Evolutionary conservation across 37 sponge, comb jelly and placozoan genomes (phyloP).

Genomic region (Diacarnus erythraeanus): DNA sequence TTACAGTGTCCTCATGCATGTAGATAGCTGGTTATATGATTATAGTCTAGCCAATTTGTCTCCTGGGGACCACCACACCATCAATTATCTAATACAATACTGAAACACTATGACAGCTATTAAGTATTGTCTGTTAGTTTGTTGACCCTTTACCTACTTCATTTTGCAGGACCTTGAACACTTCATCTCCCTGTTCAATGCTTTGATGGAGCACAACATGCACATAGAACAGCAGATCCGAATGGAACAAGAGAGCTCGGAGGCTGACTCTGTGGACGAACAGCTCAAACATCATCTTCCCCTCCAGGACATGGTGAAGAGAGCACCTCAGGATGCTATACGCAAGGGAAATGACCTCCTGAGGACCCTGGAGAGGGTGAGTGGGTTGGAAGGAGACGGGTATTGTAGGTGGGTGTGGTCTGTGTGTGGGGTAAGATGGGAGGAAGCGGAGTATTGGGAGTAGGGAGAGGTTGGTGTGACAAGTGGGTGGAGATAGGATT

Average conservation of each 20-base stretch:
- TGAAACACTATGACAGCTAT: too few species aligned
- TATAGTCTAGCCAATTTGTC: too few species aligned
- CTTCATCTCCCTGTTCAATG: conserved; percentile 62
- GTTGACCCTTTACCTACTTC: too few species aligned
- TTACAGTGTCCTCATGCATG: too few species aligned
- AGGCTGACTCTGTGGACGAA: conserved; percentile 48
- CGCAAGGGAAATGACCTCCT: conserved; percentile 71
- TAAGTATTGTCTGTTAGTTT: too few species aligned
- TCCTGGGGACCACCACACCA: background rate
- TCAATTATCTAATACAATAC: background rate
- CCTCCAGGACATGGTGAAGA: conserved; percentile 66
- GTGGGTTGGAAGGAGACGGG: background rate
- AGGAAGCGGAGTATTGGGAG: too few species aligned
- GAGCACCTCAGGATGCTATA: conserved; percentile 64
- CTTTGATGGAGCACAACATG: conserved; percentile 70
- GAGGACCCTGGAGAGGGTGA: conserved; percentile 52
- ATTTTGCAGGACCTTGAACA: conserved; percentile 69
- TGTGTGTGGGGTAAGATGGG: background rate
- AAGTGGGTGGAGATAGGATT: too few species aligned
- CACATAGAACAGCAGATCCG: conserved; percentile 70
- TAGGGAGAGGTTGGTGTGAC: too few species aligned
- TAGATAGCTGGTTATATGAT: too few species aligned
- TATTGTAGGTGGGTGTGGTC: background rate
- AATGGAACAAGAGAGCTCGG: conserved; percentile 30
- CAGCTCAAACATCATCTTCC: conserved; percentile 46